Conservation (phyloP, 2,888 invertebrate species). For the Ormyrus labotus region DNA sequence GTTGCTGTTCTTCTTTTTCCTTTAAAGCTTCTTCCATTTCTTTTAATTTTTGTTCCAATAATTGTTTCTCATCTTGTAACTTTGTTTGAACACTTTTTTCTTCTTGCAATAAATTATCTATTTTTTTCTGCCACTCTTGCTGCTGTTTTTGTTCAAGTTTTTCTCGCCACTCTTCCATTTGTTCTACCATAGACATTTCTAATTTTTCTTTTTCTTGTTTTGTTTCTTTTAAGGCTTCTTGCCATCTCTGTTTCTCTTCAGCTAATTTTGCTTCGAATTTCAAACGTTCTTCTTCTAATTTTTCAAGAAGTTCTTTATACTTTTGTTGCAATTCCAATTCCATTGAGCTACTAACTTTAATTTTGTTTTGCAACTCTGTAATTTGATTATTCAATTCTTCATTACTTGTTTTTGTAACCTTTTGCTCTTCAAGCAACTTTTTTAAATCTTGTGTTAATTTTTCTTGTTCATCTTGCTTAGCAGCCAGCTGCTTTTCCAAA, state of each 20-base stretch:
- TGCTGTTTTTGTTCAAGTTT: slow-evolving; percentile 68
- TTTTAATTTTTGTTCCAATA: slow-evolving; percentile 70
- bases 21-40: slow-evolving; percentile 75
- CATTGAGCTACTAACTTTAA: slow-evolving; percentile 72
- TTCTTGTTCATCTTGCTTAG: slow-evolving; percentile 77
- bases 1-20: slow-evolving; percentile 71
- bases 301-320: slow-evolving; percentile 76
- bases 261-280: slow-evolving; percentile 77
- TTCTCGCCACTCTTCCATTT: slow-evolving; percentile 75
- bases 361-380: slow-evolving; percentile 74
- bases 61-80: slow-evolving; percentile 72
- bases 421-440: slow-evolving; percentile 75
- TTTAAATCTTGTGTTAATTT: slow-evolving; percentile 76
- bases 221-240: slow-evolving; percentile 75
- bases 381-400: slow-evolving; percentile 77
- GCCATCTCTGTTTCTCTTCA: slow-evolving; percentile 78
- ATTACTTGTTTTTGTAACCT: slow-evolving; percentile 77
- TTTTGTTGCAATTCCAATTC: slow-evolving; percentile 75
- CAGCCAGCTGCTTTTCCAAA: slow-evolving; percentile 75
- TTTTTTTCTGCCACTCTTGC: slow-evolving; percentile 74
- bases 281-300: slow-evolving; percentile 77
- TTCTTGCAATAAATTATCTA: slow-evolving; percentile 75
- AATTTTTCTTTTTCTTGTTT: slow-evolving; percentile 76
- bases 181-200: slow-evolving; percentile 77
- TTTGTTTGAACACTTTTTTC: slow-evolving; percentile 74